Conservation (phyloP, 92 coral and sea anemone genomes). For the Nematostella vectensis region DNA sequence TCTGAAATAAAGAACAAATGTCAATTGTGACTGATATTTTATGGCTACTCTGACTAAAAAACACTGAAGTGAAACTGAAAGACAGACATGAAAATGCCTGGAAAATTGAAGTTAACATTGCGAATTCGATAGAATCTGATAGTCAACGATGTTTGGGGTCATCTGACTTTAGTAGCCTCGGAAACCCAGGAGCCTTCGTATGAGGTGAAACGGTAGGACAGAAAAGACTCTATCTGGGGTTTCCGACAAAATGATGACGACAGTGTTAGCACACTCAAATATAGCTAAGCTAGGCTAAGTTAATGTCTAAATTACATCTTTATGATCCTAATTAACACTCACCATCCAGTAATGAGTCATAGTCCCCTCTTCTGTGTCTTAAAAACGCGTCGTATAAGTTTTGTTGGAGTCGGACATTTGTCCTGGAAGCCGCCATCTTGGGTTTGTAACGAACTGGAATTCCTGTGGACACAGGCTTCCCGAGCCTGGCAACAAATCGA, state of each 20-base stretch:
- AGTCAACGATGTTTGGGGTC: too few relatives aligned
- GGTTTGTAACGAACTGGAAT: neutral
- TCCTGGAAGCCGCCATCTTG: conserved; percentile 2
- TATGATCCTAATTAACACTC: too few relatives aligned
- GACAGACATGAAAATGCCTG: too few relatives aligned
- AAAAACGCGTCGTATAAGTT: conserved; percentile 57
- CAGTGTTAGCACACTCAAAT: too few relatives aligned
- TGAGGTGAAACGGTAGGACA: neutral
- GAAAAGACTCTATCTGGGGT: neutral
- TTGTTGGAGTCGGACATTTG: conserved; percentile 27
- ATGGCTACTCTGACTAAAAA: neutral
- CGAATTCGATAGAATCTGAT: too few relatives aligned
- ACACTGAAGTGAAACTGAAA: too few relatives aligned
- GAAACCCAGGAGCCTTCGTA: too few relatives aligned
- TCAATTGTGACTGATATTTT: neutral
- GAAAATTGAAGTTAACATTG: too few relatives aligned
- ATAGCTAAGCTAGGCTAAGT: too few relatives aligned
- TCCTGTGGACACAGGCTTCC: neutral
- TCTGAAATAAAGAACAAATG: conserved; percentile 30
- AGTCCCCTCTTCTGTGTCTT: conserved; percentile 54
- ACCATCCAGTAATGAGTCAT: conserved; percentile 58
- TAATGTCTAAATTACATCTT: neutral
- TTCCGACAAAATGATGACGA: too few relatives aligned
- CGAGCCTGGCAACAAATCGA: too few relatives aligned
- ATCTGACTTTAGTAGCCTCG: too few relatives aligned